Conservation (phyloP, 2,888 invertebrate genomes). For the Cheilosia soror region DNA sequence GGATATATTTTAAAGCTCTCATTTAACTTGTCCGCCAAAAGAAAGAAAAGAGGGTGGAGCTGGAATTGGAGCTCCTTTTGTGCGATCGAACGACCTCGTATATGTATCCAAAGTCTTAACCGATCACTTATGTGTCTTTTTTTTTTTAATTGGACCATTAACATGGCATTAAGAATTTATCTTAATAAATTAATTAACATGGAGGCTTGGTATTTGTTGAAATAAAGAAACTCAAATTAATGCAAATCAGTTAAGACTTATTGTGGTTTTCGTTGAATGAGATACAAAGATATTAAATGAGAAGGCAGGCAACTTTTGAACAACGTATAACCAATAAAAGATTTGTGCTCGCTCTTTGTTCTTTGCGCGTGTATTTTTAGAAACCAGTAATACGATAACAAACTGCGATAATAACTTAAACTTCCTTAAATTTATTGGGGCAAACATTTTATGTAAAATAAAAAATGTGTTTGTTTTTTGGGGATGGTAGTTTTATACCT, state of each 20-base stretch:
- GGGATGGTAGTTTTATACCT: no score
- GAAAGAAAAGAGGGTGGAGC: conserved; percentile 62
- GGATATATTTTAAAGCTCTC: conserved; percentile 34
- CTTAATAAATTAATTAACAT: conserved; percentile 74
- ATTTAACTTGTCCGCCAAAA: conserved; percentile 38
- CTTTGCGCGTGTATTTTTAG: conserved; percentile 33
- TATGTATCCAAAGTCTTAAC: conserved; percentile 38
- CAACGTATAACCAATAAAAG: conserved; percentile 48
- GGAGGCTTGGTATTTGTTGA: conserved; percentile 5
- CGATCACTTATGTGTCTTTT: conserved; percentile 59
- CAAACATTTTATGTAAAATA: neutral
- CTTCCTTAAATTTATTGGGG: conserved; percentile 48
- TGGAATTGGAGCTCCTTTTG: conserved; percentile 18
- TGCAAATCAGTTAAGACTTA: conserved; percentile 57
- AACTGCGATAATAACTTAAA: conserved; percentile 51
- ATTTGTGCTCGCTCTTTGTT: conserved; percentile 48
- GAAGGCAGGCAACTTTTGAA: conserved; percentile 17
- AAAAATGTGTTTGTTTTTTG: no score
- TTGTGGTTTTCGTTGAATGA: conserved; percentile 38
- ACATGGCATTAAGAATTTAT: conserved; percentile 65
- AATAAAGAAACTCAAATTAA: conserved; percentile 37
- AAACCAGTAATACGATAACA: conserved; percentile 45
- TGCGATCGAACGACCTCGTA: conserved; percentile 36
- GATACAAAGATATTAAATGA: conserved; percentile 52
- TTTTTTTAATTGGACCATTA: conserved; percentile 64